Base-by-base conservation (phyloP, 2,797 vertebrate genomes). In the Eospalax fontanierii region DNA sequence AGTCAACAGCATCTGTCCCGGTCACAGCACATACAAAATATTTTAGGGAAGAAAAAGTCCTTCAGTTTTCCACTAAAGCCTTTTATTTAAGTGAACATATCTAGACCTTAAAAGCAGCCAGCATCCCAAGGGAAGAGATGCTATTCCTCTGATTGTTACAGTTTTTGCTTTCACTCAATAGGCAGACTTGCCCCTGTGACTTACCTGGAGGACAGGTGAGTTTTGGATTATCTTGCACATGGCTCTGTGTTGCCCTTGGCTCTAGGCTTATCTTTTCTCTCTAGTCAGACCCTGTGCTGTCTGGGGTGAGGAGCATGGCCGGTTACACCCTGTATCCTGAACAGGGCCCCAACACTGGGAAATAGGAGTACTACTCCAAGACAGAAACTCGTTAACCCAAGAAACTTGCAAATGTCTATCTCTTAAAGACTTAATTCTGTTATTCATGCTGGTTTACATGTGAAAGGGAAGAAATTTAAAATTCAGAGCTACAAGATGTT, bases 11-110 rank as follows among this genome's bases (percentile, higher is more conserved):
- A 91, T 46, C 68, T 70, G 24, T 24, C 46, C 35, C 74, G 63
- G 33, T 88, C 85, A 90, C 65, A 93, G 38, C 35, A 74, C 26
- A 30, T 22, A 84, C 24, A 87, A 95, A 94, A 80, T 91, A 74
- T 80, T 61, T 54, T n/a, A 11, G 11, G 26, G 73, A 10, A 87
- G 71, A 61, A 63, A 57, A 2, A 22, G 5, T 57, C 50, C 50
- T 93, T 89, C 61, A 74, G 75, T 59, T 79, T 94, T 57, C 24
- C 66, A 87, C 18, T 75, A 40, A 43, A 71, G 15, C 0, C 14
- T 95, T 86, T 89, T 70, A 74, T 43, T 81, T 65, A 94, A 54
- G 38, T 59, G 46, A 81, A 73, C 75, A 57, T 66, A 92, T 80
- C 30, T 66, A 84, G 95, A 65, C 61, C 89, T 92, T 95, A 65